Conservation (phyloP, 2,888 invertebrate species). For the Adelognathus sp. region DNA sequence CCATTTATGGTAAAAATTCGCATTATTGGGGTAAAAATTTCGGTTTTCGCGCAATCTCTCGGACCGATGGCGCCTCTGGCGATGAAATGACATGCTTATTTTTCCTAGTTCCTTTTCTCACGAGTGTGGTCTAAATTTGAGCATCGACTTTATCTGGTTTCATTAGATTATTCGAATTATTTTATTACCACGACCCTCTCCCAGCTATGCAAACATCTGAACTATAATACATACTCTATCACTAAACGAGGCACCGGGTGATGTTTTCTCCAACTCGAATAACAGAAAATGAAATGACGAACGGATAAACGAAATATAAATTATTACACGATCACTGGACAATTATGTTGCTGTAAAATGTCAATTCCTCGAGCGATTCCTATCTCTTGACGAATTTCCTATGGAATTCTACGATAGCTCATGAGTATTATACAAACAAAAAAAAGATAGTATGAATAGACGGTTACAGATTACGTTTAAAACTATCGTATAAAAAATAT, state of each 20-base stretch:
- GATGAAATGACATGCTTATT: no score
- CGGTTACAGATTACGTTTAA: conserved; percentile 15
- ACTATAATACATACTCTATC: background rate
- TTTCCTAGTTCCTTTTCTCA: no score
- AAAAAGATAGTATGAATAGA: background rate
- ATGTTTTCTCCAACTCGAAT: background rate
- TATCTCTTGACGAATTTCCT: background rate
- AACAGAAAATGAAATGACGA: background rate
- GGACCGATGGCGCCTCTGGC: no score
- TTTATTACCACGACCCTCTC: conserved; percentile 3
- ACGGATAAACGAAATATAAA: conserved; percentile 18
- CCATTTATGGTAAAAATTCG: no score
- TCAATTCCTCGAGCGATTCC: conserved; percentile 5
- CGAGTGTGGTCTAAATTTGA: no score
- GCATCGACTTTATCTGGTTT: no score
- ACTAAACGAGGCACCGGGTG: background rate
- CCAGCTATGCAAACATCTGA: background rate
- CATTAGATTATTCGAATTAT: background rate
- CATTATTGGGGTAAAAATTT: no score
- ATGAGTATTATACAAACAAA: background rate
- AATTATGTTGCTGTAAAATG: background rate
- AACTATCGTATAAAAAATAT: conserved; percentile 1
- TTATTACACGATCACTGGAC: conserved; percentile 41
- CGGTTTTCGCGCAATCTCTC: no score
- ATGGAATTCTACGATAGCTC: background rate